Base-by-base conservation (phyloP, 1,140 invertebrate genomes). In the Trachymyrmex septentrionalis region DNA sequence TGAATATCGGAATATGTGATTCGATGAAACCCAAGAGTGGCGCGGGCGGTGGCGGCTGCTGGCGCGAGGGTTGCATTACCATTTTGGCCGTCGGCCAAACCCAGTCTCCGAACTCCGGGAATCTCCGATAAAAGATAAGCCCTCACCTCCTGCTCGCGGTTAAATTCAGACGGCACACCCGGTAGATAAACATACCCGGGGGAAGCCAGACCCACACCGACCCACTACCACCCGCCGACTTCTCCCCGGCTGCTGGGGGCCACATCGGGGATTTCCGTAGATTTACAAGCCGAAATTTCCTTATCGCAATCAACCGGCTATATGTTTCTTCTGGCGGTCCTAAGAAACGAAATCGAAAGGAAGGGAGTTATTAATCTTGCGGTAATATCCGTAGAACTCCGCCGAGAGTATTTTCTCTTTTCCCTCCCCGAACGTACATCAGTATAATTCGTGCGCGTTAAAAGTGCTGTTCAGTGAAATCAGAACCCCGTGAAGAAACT, bases 1-100 rank as follows among this genome's bases (percentile, higher is more conserved):
- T 92, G 92, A 93, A 93, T 93, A 92, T 88, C 84, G 78, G 86
- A 76, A 91, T 92, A 91, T 89, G 90, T 92, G 90, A 92, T 91
- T 93, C 91, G 91, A 53, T 77, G 84, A 91, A 87, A 84, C 63
- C 30, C 76, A 53, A 34, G 24, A 76, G 75, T 63, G 85, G 55
- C 69, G 38, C 7, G 10, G 30, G 76, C 64, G 87, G 80, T 80
- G 64, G 77, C 53, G 87, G 87, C 81, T 90, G 63, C 63, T 24
- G 76, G 61, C 61, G n/a, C 76, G 63, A 50, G 44, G 38, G 59
- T 91, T 89, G 91, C 92, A 93, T 93, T 92, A 92, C 90, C 91
- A 92, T 92, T 92, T 92, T 93, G 92, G 92, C 91, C 55, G 63
- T 4, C 48, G 27, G 91, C 92, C 92, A 93, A 88, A 72, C 88